These are phyloP conservation scores for Hyles euphorbiae DNA, from an alignment of 1,140 invertebrate genomes.

Conservation along the genomic window DNA sequence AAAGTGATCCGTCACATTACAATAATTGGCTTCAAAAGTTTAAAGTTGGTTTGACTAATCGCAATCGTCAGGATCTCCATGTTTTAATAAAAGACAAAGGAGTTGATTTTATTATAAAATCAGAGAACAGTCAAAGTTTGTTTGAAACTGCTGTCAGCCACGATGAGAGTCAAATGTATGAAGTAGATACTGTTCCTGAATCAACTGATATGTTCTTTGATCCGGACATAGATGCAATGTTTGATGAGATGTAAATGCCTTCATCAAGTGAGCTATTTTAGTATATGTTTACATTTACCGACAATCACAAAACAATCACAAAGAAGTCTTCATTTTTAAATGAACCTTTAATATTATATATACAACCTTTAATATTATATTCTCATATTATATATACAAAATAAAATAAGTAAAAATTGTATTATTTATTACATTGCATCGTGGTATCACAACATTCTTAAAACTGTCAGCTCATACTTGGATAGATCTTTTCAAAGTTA, in stretches of 20 bases:
- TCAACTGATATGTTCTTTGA: constrained; percentile 49
- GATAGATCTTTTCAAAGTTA: no score
- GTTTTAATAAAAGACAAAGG: constrained; percentile 45
- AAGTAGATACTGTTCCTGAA: constrained; percentile 57
- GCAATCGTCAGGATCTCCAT: constrained; percentile 45
- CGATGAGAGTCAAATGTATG: constrained; percentile 56
- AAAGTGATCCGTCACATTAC: constrained; percentile 46
- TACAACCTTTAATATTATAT: no score
- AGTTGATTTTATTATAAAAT: constrained; percentile 53
- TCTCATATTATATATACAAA: no score
- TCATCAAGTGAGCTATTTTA: background rate
- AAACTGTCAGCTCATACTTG: no score
- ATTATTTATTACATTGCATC: no score
- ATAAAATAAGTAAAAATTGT: no score
- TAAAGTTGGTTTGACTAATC: constrained; percentile 41
- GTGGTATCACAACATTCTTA: no score
- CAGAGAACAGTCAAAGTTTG: constrained; percentile 54
- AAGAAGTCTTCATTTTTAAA: no score
- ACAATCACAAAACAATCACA: no score
- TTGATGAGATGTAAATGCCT: constrained; percentile 56
- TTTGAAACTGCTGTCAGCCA: constrained; percentile 32
- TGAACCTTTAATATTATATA: no score
- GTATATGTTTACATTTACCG: no score
- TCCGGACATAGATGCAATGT: constrained; percentile 59
- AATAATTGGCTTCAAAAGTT: constrained; percentile 64